A percentile compares a stretch with the other conserved stretches of the same genome.
Evolutionary conservation across 2,888 invertebrate genomes (phyloP).

Genomic region (Diloba caeruleocephala): DNA sequence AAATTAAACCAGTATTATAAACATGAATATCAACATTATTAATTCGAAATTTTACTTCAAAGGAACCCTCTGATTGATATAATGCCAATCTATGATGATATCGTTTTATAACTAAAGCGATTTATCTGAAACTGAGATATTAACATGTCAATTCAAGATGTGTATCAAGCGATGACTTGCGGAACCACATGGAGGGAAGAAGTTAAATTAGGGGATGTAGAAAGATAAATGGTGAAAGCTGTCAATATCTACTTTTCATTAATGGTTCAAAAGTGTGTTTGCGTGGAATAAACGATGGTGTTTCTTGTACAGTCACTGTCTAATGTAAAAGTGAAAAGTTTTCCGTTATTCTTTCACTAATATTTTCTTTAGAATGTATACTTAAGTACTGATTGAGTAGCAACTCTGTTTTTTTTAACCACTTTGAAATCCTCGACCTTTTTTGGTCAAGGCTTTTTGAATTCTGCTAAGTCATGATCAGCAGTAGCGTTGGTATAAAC

Average conservation of each 20-base stretch:
- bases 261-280: conserved; percentile 77
- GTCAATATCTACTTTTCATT: conserved; percentile 83
- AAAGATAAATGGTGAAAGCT: conserved; percentile 81
- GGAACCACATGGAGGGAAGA: conserved; percentile 63
- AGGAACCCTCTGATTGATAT: conserved; percentile 25
- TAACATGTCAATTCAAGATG: conserved; percentile 78
- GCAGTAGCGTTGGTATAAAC: conserved; percentile 7
- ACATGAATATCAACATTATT: conserved; percentile 12
- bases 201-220: conserved; percentile 78
- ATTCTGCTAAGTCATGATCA: conserved; percentile 35
- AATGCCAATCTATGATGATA: conserved; percentile 27
- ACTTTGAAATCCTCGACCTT: conserved; percentile 37
- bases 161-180: conserved; percentile 76
- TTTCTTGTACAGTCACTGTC: conserved; percentile 64
- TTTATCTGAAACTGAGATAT: conserved; percentile 63
- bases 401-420: conserved; percentile 39
- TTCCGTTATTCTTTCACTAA: conserved; percentile 47
- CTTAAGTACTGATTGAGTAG: conserved; percentile 43
- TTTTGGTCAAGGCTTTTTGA: conserved; percentile 40
- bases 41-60: conserved; percentile 28
- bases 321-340: conserved; percentile 62
- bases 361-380: conserved; percentile 27
- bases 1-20: conserved; percentile 11
- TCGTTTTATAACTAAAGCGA: conserved; percentile 43
- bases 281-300: conserved; percentile 69